Base-by-base conservation (phyloP, 2,797 vertebrate genomes). In the Chaetodon trifasciatus region DNA sequence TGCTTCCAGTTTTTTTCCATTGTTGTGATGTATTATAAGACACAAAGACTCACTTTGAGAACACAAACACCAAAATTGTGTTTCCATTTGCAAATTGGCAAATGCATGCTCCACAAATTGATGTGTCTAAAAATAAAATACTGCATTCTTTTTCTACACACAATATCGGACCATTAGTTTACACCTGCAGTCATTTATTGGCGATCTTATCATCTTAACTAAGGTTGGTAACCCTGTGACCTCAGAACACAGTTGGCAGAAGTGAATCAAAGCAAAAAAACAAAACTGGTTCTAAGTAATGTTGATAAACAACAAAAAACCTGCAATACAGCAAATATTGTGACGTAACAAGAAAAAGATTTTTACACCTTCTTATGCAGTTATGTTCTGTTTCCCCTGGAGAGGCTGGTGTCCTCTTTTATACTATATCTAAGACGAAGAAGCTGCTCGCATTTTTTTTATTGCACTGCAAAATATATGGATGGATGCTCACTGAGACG, bases 331-430 rank as follows among this genome's bases (percentile, higher is more conserved):
- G 12, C 15, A 7, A 35, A 37, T 17, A 17, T 46, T 62, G 11
- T 81, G 19, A 70, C 55, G 17, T 40, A 55, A 67, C 6, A 47
- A 40, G 5, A 9, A 58, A 23, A 0, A 67, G 57, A 4, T 70
- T 74, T 71, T 52, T n/a, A 70, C 57, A 17, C 21, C 6, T 39
- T 66, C 11, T 6, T 12, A 12, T 68, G n/a, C 37, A 61, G 6
- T 82, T 23, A n/a, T 28, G 62, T 75, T 42, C 2, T 63, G 15
- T 81, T 68, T 80, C 28, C 40, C 37, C 81, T 56, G 6, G 21
- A 64, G 11, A 42, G 35, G 5, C 50, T 67, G 17, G 28, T 32
- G 6, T 56, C 8, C 24, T 57, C 4, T 58, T 0, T 37, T 55
- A 37, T 15, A 37, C 40, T 49, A 19, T 39, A 39, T 56, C 50